Base-by-base conservation (phyloP, 2,113 vertebrate species). In the Oncorhynchus keta region DNA sequence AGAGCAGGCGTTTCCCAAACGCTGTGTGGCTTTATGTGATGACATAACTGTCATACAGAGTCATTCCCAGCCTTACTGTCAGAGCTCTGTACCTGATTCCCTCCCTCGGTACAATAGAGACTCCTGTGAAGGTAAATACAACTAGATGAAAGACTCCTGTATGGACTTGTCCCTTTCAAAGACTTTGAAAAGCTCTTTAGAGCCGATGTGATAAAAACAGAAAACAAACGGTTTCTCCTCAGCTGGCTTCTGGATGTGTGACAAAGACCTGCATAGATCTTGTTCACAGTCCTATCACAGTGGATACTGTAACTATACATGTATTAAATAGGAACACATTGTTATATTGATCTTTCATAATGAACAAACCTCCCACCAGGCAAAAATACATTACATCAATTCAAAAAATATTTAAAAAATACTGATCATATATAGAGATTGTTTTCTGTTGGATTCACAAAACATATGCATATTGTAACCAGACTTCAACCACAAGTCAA, bases 1-100 rank as follows among this genome's bases (percentile, higher is more conserved):
- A 84, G 76, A 82, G 81, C 51, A 89, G 81, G 85, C 81, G 74
- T 87, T 87, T 90, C 87, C 91, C 79, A 77, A 89, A 82, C 35
- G 77, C 83, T 82, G 80, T 87, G 85, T 64, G 81, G 86, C 81
- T 87, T 87, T 76, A 80, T 77, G 79, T 76, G 87, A 90, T 89
- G 90, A 92, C 89, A 89, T 86, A 89, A 90, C 86, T 90, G 84
- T 84, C 84, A 84, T 82, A 88, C 77, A 79, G 30, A 83, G 74
- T 86, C 78, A 89, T 88, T 84, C 87, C 81, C 77, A 75, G 13
- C 62, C 45, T 1, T 72, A 45, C 62, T 84, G 79, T 79, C 48
- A 83, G 84, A 81, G 79, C 69, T 2, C 5, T 22, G 24, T 22
- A 68, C 79, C 39, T 26, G 62, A 9, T 72, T 62, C 28, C 73